Conservation (phyloP, 2,888 invertebrate species). For the Daptonema setosum region DNA sequence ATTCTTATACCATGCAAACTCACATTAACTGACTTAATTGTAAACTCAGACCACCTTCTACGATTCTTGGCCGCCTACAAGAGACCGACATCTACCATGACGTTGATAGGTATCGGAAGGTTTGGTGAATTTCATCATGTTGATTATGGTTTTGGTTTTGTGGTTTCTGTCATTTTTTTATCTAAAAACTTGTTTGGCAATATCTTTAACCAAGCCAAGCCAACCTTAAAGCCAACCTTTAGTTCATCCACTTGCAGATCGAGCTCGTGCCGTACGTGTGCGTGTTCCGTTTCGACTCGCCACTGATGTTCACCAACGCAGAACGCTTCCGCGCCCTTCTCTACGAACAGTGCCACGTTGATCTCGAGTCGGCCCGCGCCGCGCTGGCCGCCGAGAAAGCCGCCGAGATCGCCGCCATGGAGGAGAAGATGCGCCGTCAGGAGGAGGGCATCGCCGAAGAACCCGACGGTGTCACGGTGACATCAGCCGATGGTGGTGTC, state of each 20-base stretch:
- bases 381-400: not conserved
- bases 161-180: not conserved
- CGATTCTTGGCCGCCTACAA: not conserved
- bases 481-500: too few relatives aligned
- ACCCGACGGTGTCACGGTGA: too few relatives aligned
- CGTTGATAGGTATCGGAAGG: not conserved
- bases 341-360: not conserved
- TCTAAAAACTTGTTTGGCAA: not conserved
- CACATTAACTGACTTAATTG: not conserved
- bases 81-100: not conserved
- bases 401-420: too few relatives aligned
- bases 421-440: too few relatives aligned
- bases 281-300: not conserved
- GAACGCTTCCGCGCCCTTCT: not conserved
- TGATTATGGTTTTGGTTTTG: not conserved
- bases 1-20: not conserved
- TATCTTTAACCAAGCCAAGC: not conserved
- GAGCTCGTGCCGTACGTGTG: not conserved
- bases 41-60: not conserved
- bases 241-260: not conserved
- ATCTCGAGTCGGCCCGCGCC: not conserved
- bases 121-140: not conserved
- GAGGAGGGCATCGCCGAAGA: too few relatives aligned
- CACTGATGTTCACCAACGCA: slow-evolving; percentile 1
- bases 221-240: not conserved